Conservation (phyloP, 2,797 vertebrate species). For the Momotus momota region DNA sequence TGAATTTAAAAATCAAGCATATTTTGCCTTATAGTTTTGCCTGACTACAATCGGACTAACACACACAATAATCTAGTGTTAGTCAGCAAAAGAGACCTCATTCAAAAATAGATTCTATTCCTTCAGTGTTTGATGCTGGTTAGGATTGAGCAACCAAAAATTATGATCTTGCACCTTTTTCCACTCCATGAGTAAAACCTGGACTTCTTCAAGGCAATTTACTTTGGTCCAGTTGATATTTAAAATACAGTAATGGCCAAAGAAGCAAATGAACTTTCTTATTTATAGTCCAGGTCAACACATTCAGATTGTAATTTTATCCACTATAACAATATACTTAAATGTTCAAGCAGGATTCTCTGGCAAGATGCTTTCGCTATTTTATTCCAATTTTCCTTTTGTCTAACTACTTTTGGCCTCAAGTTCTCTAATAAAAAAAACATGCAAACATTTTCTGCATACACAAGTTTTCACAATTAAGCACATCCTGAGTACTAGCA, state of each 20-base stretch:
- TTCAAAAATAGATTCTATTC: neutral
- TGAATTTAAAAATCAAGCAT: neutral
- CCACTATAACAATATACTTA: neutral
- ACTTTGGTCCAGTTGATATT: neutral
- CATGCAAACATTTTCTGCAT: neutral
- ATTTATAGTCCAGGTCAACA: neutral
- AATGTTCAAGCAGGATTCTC: neutral
- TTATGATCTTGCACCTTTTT: neutral
- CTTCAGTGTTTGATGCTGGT: neutral
- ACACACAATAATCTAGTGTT: rapidly evolving
- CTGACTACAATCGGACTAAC: neutral
- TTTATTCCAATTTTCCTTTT: neutral
- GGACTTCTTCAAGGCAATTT: neutral
- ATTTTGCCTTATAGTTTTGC: neutral
- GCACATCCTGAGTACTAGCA: neutral
- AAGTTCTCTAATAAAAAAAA: neutral
- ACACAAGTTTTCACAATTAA: neutral
- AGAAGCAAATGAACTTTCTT: neutral
- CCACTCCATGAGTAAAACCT: neutral
- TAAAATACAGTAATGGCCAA: neutral
- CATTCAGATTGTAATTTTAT: neutral
- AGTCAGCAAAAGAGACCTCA: neutral
- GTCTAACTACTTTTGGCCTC: neutral
- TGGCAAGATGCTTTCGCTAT: neutral
- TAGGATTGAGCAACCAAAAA: neutral